Base-by-base conservation (phyloP, 1,140 invertebrate species). In the Heliconius himera region DNA sequence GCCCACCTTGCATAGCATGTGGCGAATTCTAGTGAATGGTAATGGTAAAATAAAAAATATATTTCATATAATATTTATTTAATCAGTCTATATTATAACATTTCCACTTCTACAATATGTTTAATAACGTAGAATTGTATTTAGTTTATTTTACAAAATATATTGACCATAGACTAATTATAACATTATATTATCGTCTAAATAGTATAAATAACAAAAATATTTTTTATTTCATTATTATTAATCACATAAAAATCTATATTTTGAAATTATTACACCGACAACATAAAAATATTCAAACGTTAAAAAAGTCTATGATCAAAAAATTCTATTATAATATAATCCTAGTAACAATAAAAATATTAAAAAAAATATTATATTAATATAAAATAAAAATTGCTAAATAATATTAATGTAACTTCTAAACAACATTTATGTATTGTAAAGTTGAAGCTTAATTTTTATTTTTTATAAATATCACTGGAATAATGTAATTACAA, bases 81-180 rank as follows among this genome's bases (percentile, higher is more conserved):
- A 36, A 81, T 83, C 83, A 83, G 80, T 84, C 81, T 78, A 70
- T 83, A 81, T 66, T 29, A 66, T 29, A 29, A 66, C 60, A 66
- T 66, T 26, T 22, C 54, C 26, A 26, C 60, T 9, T 9, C n/a
- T 13, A 16, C 4, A 29, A 66, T 11, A 66, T 29, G 13, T 66
- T 29, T 60, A 11, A 26, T 60, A 60, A n/a, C 22, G 60, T 60
- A 20, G 3, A 66, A 66, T 29, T 66, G 13, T 29, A 29, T 29
- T 26, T 26, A 66, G 9, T 22, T 22, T 9, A 26, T 60, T 46
- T 54, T 77, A 36, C 33, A 71, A 70, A 76, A 29, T 79, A 76
- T 20, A 70, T 72, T 81, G 74, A 83, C 80, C 82, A 83, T 83
- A 83, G 80, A 81, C 80, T 83, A 77, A 33, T 49, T 60, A 76